Evolutionary conservation across 2,888 invertebrate species (phyloP).

Genomic region (Lasiommata megera): DNA sequence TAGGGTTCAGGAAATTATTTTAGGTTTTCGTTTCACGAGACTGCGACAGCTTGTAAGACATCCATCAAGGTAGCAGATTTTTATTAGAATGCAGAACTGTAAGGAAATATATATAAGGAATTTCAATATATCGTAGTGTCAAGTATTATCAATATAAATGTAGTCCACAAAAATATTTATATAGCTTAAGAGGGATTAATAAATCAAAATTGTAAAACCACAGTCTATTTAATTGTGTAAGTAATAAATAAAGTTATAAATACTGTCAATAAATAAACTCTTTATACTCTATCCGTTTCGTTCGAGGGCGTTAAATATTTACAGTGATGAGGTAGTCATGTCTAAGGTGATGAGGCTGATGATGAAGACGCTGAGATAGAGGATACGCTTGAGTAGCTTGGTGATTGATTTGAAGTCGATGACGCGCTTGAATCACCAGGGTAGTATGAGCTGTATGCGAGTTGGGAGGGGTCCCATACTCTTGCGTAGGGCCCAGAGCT

Average conservation of each 20-base stretch:
- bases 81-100: too few relatives aligned
- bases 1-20: too few relatives aligned
- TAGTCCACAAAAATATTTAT: background rate
- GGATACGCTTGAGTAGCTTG: constrained; percentile 72
- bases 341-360: constrained; percentile 47
- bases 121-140: too few relatives aligned
- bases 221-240: constrained; percentile 63
- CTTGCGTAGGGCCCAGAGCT: constrained; percentile 89
- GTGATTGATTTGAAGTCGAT: constrained; percentile 79
- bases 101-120: too few relatives aligned
- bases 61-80: too few relatives aligned
- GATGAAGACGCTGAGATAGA: constrained; percentile 65
- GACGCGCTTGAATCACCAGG: constrained; percentile 83
- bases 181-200: constrained; percentile 4
- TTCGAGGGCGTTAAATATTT: constrained; percentile 51
- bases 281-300: constrained; percentile 66
- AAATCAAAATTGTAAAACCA: constrained; percentile 45
- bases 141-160: too few relatives aligned
- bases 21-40: too few relatives aligned
- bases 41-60: too few relatives aligned
- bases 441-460: constrained; percentile 87
- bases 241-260: constrained; percentile 74
- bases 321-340: constrained; percentile 49
- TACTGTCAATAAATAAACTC: constrained; percentile 72
- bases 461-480: constrained; percentile 87